phyloP scores from a whole-genome alignment of 2,888 invertebrate genomes.

The Hypsopygia costalis region DNA sequence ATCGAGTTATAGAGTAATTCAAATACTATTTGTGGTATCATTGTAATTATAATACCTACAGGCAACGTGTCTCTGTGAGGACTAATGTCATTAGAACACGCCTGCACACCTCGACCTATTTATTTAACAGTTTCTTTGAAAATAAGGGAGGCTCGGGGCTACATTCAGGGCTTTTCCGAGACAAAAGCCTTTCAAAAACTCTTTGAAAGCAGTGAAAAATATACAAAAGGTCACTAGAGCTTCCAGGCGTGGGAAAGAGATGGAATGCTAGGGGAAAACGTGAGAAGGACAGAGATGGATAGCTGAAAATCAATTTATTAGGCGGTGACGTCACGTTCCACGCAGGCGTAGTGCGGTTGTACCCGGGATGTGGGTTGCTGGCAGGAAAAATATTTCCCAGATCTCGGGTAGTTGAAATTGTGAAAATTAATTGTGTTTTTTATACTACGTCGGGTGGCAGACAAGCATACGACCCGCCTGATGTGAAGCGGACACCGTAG shows the following conservation, averaged over 20 bases:
- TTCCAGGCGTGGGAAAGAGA: slow-evolving; percentile 56
- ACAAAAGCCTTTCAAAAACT: slow-evolving; percentile 18
- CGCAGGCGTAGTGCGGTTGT: slow-evolving; percentile 59
- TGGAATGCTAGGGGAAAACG: slow-evolving; percentile 24
- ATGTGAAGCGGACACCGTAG: no score
- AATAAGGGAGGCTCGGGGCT: slow-evolving; percentile 1
- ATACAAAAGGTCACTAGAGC: slow-evolving; percentile 73
- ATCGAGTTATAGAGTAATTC: not conserved
- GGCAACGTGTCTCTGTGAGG: not conserved
- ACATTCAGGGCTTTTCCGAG: slow-evolving; percentile 2
- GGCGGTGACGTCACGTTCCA: slow-evolving; percentile 72
- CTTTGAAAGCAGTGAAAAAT: slow-evolving; percentile 64
- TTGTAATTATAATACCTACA: not conserved
- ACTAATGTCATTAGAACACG: not conserved
- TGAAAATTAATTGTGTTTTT: no score
- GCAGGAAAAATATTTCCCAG: slow-evolving; percentile 20
- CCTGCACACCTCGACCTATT: not conserved
- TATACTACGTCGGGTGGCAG: no score
- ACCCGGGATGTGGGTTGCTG: slow-evolving; percentile 71
- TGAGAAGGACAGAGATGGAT: slow-evolving; percentile 41
- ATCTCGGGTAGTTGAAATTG: slow-evolving; percentile 14
- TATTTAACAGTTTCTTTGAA: not conserved
- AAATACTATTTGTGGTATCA: not conserved
- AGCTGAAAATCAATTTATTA: slow-evolving; percentile 81
- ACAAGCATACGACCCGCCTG: no score